Evolutionary conservation across 2,888 invertebrate genomes (phyloP).

Genomic region (Cataglyphis altisquamis): DNA sequence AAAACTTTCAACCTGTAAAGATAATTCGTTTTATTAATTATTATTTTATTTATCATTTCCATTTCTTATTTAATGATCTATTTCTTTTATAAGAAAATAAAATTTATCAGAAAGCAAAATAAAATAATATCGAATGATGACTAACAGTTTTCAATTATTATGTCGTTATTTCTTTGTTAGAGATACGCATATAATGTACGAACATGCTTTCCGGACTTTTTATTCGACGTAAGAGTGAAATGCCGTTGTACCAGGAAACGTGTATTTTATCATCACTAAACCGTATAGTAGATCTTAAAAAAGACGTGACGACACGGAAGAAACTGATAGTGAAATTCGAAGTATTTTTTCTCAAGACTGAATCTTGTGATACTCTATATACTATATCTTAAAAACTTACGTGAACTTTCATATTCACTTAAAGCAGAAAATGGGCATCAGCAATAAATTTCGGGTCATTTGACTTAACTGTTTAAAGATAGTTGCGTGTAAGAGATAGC

Average conservation of each 20-base stretch:
- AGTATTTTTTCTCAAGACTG: constrained; percentile 2
- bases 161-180: background rate
- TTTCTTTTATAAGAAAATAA: background rate
- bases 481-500: constrained; percentile 38
- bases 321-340: constrained; percentile 3
- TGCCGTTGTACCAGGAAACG: constrained; percentile 1
- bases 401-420: constrained; percentile 1
- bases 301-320: constrained; percentile 19
- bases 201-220: background rate
- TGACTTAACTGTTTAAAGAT: constrained; percentile 26
- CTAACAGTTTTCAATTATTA: constrained; percentile 1
- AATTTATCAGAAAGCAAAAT: background rate
- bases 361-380: background rate
- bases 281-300: constrained; percentile 7
- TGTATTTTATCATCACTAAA: constrained; percentile 40
- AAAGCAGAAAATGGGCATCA: background rate
- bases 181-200: background rate
- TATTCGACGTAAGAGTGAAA: background rate
- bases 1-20: background rate
- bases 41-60: background rate
- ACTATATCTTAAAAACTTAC: constrained; percentile 25
- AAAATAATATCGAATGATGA: constrained; percentile 4
- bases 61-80: background rate
- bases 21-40: background rate
- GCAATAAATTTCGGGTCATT: constrained; percentile 22